These are phyloP conservation scores for Ceyx melanurus DNA, from an alignment of 2,113 vertebrate genomes.

Conservation along the genomic window DNA sequence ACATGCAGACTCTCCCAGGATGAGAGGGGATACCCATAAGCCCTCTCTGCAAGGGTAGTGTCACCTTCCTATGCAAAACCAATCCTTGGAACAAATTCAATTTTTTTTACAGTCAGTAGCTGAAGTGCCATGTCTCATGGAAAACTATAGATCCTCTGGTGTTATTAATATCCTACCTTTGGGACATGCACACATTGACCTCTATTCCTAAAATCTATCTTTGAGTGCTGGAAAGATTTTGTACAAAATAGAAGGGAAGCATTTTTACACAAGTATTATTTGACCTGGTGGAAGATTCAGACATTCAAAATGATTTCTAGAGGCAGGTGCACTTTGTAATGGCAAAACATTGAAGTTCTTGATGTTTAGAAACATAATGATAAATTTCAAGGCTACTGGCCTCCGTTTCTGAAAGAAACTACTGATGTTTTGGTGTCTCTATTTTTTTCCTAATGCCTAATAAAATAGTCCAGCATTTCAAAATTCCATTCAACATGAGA, in stretches of 20 bases:
- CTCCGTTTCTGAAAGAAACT: not conserved
- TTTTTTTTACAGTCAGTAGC: constrained; percentile 25
- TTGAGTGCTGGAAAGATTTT: not conserved
- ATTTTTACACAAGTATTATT: not conserved
- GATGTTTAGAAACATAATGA: not conserved
- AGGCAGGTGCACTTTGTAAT: not conserved
- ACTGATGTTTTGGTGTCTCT: not conserved
- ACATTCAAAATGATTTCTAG: constrained; percentile 18
- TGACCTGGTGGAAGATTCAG: not conserved
- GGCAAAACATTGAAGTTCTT: not conserved
- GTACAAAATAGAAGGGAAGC: not conserved
- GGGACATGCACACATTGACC: not conserved
- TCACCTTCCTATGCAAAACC: constrained; percentile 48
- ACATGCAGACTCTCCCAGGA: not conserved
- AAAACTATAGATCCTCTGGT: constrained; percentile 37
- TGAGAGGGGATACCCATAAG: not conserved
- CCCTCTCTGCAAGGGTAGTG: constrained; percentile 17
- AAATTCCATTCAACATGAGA: not conserved
- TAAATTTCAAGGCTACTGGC: not conserved
- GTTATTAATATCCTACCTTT: constrained; percentile 60
- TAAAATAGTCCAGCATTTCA: not conserved
- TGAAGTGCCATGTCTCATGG: constrained; percentile 20
- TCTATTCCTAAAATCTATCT: constrained; percentile 30
- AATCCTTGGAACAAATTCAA: constrained; percentile 39
- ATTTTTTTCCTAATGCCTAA: not conserved